Evolutionary conservation across 2,797 vertebrate genomes (phyloP).

Genomic region (Myiotriccus ornatus): DNA sequence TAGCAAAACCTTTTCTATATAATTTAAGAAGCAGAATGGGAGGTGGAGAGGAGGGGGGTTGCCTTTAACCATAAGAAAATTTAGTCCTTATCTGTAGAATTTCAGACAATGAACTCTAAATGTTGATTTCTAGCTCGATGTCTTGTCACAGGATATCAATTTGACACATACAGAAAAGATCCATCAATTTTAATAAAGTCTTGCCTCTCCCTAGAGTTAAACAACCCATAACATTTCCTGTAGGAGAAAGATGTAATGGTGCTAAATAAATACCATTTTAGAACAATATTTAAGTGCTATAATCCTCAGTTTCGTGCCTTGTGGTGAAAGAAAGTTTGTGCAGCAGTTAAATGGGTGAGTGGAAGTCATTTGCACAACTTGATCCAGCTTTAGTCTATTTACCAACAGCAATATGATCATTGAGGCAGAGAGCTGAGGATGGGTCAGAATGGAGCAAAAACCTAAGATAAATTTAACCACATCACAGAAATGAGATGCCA

Average conservation of each 20-base stretch:
- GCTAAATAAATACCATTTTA: not conserved
- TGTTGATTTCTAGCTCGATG: not conserved
- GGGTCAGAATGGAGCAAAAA: not conserved
- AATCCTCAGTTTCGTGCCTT: not conserved
- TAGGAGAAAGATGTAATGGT: not conserved
- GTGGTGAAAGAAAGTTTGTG: not conserved
- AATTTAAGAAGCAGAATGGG: not conserved
- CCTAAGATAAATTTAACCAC: not conserved
- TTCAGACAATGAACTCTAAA: not conserved
- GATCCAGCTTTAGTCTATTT: not conserved
- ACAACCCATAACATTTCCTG: not conserved
- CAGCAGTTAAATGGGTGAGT: not conserved
- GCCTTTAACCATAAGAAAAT: not conserved
- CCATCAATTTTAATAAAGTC: not conserved
- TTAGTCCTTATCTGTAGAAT: not conserved
- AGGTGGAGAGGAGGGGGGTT: rapidly evolving
- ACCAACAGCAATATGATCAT: not conserved
- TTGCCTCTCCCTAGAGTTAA: not conserved
- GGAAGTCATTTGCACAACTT: not conserved
- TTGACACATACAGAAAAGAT: not conserved
- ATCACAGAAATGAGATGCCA: not conserved
- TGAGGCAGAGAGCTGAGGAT: not conserved
- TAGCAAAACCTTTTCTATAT: not conserved
- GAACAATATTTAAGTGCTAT: not conserved
- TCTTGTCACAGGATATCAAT: not conserved